Evolutionary conservation across 2,113 vertebrate species (phyloP), one percentile per base, ranked within the genome.

Genomic region (Mustelus asterias): DNA sequence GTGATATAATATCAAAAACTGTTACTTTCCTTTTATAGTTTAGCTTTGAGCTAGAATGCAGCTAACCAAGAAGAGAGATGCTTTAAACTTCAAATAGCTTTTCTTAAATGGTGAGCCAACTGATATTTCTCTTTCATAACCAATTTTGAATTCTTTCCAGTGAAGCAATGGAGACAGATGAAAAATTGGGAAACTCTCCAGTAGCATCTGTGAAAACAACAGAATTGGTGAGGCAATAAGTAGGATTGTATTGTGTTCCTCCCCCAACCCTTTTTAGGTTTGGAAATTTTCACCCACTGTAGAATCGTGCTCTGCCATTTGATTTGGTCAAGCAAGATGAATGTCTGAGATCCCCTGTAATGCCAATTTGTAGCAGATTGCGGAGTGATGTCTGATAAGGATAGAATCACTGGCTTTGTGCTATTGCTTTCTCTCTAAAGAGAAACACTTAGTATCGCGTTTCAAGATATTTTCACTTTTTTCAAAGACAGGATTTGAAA

Each of bases 111-210:
- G 18, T 22, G 33, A 65, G 10, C 5, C 54, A 29, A 8, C 63
- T 90, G 14, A 60, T 58, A 90, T 63, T 60, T 37, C 18, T 65
- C 1, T 89, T 26, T 94, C 26, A 76, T 72, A 60, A 90, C 24
- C 44, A 72, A 33, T 72, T 95, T 76, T 95, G 94, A 95, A 95
- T 37, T 96, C 37, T 97, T 96, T 58, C 97, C 96, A 99, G 99
- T 97, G 99, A 99, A 60, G 97, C 98, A 9, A 99, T 99, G 99
- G 99, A 99, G 97, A 99, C 98, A 0, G 99, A 99, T 95, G 99
- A 99, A 11, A 99, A 99, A 96, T 96, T 98, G 96, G 98, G 98
- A 94, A 98, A 97, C 96, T 97, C 98, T 14, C 98, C 97, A 80
- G 97, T 97, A 26, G 98, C 70, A 72, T 92, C 96, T 44, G 11